Evolutionary conservation across 2,797 vertebrate genomes (phyloP).

Genomic region (Amblyraja radiata): DNA sequence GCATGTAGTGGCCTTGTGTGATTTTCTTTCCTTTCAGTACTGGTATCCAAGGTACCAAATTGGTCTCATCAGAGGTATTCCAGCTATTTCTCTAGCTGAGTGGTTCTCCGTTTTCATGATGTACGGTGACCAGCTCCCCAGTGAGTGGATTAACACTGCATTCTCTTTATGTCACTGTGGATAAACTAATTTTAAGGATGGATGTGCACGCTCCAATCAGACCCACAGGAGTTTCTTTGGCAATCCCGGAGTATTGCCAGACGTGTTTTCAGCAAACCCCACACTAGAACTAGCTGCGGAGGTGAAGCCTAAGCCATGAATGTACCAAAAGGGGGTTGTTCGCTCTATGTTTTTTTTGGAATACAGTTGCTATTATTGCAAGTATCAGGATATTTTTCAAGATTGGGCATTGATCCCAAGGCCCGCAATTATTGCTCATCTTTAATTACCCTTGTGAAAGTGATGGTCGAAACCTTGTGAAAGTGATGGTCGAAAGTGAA

Average conservation of each 20-base stretch:
- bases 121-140: not conserved
- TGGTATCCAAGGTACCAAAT: not conserved
- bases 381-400: not conserved
- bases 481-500: too few relatives aligned
- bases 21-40: not conserved
- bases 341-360: not conserved
- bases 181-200: constrained; percentile 1
- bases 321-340: not conserved
- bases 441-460: too few relatives aligned
- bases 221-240: not conserved
- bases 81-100: not conserved
- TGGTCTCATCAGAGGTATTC: not conserved
- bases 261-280: not conserved
- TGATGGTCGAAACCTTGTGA: too few relatives aligned
- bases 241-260: not conserved
- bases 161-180: not conserved
- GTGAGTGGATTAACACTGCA: not conserved
- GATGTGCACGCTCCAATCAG: not conserved
- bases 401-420: too few relatives aligned
- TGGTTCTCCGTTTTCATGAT: not conserved
- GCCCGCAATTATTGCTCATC: too few relatives aligned
- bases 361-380: not conserved
- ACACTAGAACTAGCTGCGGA: not conserved
- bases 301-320: not conserved
- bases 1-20: not conserved